Evolutionary conservation across 2,888 invertebrate genomes (phyloP), one percentile per base, ranked within the genome.

Genomic region (Euplexia lucipara): DNA sequence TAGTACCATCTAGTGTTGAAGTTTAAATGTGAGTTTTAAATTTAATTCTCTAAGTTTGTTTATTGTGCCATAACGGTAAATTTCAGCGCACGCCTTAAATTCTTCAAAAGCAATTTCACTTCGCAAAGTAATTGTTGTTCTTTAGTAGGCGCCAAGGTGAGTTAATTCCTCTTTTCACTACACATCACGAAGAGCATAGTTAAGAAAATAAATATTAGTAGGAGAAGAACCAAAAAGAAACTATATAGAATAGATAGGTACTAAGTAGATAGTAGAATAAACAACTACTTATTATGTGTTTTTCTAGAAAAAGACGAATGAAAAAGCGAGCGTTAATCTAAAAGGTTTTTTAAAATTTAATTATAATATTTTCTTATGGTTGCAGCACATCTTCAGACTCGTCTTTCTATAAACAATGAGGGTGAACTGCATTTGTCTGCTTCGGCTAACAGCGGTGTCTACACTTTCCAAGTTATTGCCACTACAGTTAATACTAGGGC

Each of bases 391-490:
- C 90, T 95, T 37, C 85, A 76, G 53, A 82, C 88, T 20, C 87
- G 91, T 16, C 66, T 95, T 12, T 86, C 88, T 51, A 82, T 95
- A 68, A 91, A 86, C 73, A 82, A 76, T 44, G 83, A 83, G 7
- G 95, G 95, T 12, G 90, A 91, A 75, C 70, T 95, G n/a, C 70
- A 82, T 60, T 78, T 95, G 48, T 89, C 90, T 30, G 90, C 90
- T 6, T 88, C 90, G 10, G 86, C 85, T 18, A 82, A 85, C 58
- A 87, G 75, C 41, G 95, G 93, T 12, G 77, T 85, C 4, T 92
- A 94, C 79, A 83, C 53, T 22, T 90, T 95, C 78, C 81, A 82
- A 77, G 92, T 92, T 35, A 74, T 84, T n/a, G 94, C 92, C 6
- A 91, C 91, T 8, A 89, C 94, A 5, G 70, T 81, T 18, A 81